Evolutionary conservation across 2,113 vertebrate genomes (phyloP).

Genomic region (Corythornis vintsioides): DNA sequence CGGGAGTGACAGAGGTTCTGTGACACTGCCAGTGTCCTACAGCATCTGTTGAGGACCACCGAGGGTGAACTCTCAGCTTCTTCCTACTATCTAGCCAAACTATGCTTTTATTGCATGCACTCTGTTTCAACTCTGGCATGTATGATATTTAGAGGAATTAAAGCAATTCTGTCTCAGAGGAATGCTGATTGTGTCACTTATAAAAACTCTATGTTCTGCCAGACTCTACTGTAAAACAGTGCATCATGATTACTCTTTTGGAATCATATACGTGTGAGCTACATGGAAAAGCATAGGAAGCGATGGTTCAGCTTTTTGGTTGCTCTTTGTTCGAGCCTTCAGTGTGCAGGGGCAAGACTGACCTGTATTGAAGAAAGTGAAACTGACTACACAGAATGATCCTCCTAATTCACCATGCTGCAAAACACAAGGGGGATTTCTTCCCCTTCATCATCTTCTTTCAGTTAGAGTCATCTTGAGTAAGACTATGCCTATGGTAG

Average conservation of each 20-base stretch:
- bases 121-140: background rate
- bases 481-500: background rate
- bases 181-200: background rate
- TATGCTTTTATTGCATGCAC: background rate
- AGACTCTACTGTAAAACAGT: background rate
- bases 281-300: background rate
- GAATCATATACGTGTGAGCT: background rate
- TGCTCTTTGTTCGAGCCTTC: background rate
- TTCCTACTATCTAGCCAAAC: background rate
- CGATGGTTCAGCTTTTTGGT: background rate
- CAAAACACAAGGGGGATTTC: constrained; percentile 41
- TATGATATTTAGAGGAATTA: background rate
- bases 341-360: background rate
- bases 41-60: background rate
- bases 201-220: background rate
- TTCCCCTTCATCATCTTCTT: constrained; percentile 12
- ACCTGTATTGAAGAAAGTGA: constrained; percentile 35
- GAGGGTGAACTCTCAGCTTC: background rate
- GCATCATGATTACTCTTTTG: background rate
- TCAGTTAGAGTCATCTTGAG: constrained; percentile 23
- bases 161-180: background rate
- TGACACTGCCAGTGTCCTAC: background rate
- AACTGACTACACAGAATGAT: background rate
- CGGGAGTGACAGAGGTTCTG: background rate
- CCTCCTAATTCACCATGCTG: background rate